Evolutionary conservation across 2,113 vertebrate genomes (phyloP).

Genomic region (Struthio camelus): DNA sequence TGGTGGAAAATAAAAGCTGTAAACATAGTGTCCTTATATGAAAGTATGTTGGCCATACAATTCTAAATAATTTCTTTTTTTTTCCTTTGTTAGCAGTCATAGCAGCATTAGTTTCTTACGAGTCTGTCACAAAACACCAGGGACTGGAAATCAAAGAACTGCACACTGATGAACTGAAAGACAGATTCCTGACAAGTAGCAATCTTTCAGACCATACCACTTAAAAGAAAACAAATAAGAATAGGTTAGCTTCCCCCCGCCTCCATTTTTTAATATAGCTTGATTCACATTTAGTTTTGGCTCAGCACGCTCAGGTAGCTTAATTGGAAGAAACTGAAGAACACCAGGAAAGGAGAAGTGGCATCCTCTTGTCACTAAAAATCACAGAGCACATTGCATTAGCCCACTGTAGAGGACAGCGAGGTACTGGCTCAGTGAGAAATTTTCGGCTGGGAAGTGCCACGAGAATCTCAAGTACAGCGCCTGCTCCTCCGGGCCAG

Average conservation of each 20-base stretch:
- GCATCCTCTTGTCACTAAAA: neutral
- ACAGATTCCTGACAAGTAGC: neutral
- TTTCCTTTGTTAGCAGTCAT: neutral
- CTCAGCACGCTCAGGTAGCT: neutral
- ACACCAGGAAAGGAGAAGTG: neutral
- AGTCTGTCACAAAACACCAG: constrained; percentile 26
- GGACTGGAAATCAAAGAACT: constrained; percentile 8
- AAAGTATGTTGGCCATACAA: neutral
- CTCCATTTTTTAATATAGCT: neutral
- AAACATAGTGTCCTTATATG: neutral
- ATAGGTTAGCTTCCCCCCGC: neutral
- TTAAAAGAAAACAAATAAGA: neutral
- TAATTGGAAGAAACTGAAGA: neutral
- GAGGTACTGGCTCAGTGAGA: neutral
- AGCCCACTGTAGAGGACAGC: neutral
- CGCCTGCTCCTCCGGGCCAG: neutral
- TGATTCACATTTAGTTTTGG: neutral
- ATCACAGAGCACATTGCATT: neutral
- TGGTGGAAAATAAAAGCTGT: constrained; percentile 7
- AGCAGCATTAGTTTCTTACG: neutral
- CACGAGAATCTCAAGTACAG: rapidly evolving
- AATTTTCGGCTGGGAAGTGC: neutral
- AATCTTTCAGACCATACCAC: constrained; percentile 3
- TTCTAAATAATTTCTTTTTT: neutral
- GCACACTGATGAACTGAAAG: constrained; percentile 7